Percentiles rank a stretch among this genome's conserved stretches.
Evolutionary conservation across 2,888 invertebrate species (phyloP).

Genomic region (Cosmopolites sordidus): DNA sequence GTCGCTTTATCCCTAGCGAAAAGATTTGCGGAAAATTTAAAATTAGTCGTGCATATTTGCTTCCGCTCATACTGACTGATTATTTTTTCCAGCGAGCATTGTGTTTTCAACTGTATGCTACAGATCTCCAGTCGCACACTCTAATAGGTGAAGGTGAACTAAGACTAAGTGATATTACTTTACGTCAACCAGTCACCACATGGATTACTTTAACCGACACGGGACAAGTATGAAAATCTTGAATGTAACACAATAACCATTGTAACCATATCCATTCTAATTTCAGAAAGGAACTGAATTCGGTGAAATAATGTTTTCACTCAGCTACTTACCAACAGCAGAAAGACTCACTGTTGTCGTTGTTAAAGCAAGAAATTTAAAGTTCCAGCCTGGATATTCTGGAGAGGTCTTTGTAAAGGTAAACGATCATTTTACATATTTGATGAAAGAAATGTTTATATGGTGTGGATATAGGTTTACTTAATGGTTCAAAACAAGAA

Average conservation of each 20-base stretch:
- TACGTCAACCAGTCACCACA: constrained; percentile 66
- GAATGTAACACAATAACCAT: too few species aligned
- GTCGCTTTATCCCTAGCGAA: too few species aligned
- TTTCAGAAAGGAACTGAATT: constrained; percentile 60
- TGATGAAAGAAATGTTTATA: too few species aligned
- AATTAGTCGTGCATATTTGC: too few species aligned
- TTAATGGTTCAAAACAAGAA: constrained; percentile 76
- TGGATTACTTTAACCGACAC: constrained; percentile 75
- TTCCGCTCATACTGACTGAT: neutral
- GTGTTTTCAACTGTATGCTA: constrained; percentile 65
- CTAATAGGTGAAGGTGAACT: constrained; percentile 66
- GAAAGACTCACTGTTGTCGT: constrained; percentile 73
- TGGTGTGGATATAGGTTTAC: constrained; percentile 60
- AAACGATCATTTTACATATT: constrained; percentile 23
- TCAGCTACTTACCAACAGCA: constrained; percentile 78
- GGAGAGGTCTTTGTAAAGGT: constrained; percentile 78
- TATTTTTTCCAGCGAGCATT: constrained; percentile 48
- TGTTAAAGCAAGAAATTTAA: constrained; percentile 72
- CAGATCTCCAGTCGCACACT: constrained; percentile 60
- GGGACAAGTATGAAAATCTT: constrained; percentile 53
- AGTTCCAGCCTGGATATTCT: constrained; percentile 52
- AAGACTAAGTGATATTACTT: constrained; percentile 59
- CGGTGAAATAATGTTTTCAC: constrained; percentile 77
- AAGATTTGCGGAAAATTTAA: too few species aligned
- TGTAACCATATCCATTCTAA: too few species aligned